Base-by-base conservation (phyloP, 2,113 vertebrate genomes). In the Haemorhous mexicanus region DNA sequence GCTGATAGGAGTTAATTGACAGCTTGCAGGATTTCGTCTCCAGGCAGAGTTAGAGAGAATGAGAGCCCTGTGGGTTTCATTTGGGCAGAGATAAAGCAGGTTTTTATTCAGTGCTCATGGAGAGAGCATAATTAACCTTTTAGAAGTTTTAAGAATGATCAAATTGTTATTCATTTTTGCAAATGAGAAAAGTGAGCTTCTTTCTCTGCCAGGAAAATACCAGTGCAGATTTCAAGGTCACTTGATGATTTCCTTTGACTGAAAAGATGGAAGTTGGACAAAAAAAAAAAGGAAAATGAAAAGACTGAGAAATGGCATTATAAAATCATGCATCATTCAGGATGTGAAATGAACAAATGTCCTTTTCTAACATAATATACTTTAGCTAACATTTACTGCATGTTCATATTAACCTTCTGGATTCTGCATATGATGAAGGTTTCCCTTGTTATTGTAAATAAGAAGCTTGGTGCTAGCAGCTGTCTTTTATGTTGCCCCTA, bases 131-230 rank as follows among this genome's bases (percentile, higher is more conserved):
- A 98, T 98, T 98, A 98, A 98, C 97, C 97, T 98, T 98, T 98
- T 92, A 97, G 96, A 98, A 98, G 97, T 97, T 97, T 95, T 98
- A 97, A 98, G 97, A 97, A 97, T 98, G 94, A 98, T 98, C 97
- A 98, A 98, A 98, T 98, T 98, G 97, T 98, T 98, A 98, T 98
- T 98, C 97, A 98, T 98, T 97, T 97, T 98, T 98, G 97, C 97
- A 98, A 98, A 98, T 97, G 96, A 97, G 97, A 97, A 98, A 96
- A 96, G 90, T 95, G 97, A 95, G 56, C 79, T 97, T 94, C 90
- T 93, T 94, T 97, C 95, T 96, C 90, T 97, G 95, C 93, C 93
- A 95, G 94, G 79, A 97, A 98, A 98, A 97, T 96, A 96, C 95
- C 94, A 97, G 95, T 79, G 76, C 91, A 91, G 76, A 97, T 98